Evolutionary conservation across 2,888 invertebrate genomes (phyloP), one percentile per base, ranked within the genome.

Genomic region (Volucella zonaria): DNA sequence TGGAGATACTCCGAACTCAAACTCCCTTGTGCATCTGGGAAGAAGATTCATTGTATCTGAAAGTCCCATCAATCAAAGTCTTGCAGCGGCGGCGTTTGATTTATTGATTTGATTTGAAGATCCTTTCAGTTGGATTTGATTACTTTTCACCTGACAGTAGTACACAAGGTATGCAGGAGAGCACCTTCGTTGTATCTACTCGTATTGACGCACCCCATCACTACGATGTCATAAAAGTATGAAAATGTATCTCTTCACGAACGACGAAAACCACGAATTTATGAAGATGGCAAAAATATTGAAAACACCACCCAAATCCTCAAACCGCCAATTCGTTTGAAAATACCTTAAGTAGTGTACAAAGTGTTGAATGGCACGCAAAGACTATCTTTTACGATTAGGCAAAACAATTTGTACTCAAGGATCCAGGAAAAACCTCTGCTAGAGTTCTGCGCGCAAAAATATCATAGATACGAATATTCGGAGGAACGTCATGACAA

Each of bases 51-150:
- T 58, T 68, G 43, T 47, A 38, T 51, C 31, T 10, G 38, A 23
- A 14, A 66, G 64, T 49, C 78, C 49, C 73, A 78, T 82, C 79
- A 79, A 82, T 79, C 79, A 74, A 51, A 64, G 74, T 62, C 47
- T 62, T 79, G 62, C 62, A 79, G 62, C 54, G 68, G 62, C 49
- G 58, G 73, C 51, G 74, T 59, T 31, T 68, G 76, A 76, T 76
- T 76, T 67, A 67, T 75, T 12, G 45, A 66, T 45, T 75, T 75
- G 75, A 75, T 67, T 75, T 45, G 42, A 18, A 66, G 58, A 18
- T 67, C 12, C 47, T 47, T 42, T 68, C 9, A 42, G 14, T 15
- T 15, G 10, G 45, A 43, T 43, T 43, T 43, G 43, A 75, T 66
- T 58, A 11, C 66, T 51, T 40, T 59, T 31, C 42, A 43, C 12